A percentile compares a stretch with the other conserved stretches of the same genome.
Evolutionary conservation across 2,113 vertebrate species (phyloP).

Genomic region (Microtus oregoni): DNA sequence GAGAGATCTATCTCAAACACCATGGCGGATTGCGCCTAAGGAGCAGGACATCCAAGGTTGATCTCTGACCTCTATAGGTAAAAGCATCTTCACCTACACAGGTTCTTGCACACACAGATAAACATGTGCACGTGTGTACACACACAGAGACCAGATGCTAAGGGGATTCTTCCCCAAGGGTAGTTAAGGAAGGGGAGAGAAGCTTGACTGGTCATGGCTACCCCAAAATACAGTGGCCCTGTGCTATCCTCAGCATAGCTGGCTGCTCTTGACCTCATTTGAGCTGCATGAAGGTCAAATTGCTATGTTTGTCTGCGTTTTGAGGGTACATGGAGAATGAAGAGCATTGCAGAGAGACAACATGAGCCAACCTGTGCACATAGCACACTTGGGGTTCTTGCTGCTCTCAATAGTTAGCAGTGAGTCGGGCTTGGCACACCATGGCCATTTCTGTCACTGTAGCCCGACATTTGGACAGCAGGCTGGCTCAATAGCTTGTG

Average conservation of each 20-base stretch:
- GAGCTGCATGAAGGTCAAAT: background rate
- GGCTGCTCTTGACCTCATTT: background rate
- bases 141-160: background rate
- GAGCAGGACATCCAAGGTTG: background rate
- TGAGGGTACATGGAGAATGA: background rate
- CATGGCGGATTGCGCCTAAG: background rate
- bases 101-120: background rate
- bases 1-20: background rate
- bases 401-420: background rate
- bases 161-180: background rate
- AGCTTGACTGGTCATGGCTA: fast-evolving
- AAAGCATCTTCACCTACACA: background rate
- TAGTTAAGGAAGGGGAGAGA: too few species aligned
- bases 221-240: fast-evolving
- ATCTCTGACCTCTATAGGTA: background rate
- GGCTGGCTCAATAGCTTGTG: background rate
- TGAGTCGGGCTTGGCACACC: background rate
- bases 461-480: background rate
- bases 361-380: background rate
- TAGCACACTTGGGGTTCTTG: background rate
- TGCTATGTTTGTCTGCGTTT: background rate
- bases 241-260: fast-evolving
- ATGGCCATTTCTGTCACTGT: background rate
- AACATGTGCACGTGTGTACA: too few species aligned
- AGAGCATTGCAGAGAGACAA: background rate